Evolutionary conservation across 2,797 vertebrate genomes (phyloP), one percentile per base, ranked within the genome.

Genomic region (Hylomyscus alleni): DNA sequence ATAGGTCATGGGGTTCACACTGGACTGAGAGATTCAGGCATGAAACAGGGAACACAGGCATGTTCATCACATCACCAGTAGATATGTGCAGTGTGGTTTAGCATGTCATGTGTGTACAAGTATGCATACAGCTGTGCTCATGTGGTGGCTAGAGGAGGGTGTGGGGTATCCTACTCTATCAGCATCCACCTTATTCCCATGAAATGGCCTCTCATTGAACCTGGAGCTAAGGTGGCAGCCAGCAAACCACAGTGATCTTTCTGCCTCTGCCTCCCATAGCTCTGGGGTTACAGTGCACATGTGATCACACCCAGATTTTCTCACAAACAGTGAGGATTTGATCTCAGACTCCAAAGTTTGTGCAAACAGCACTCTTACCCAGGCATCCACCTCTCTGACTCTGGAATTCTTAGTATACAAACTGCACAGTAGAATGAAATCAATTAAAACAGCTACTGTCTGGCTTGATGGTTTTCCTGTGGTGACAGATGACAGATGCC

Each of bases 371-470:
- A 13, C 19, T 14, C 54, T 89, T 60, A 60, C 17, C 54, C 54
- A 58, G 69, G 37, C 3, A 76, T 31, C 3, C 11, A 3, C 10
- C 26, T 76, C 52, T 22, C 17, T 37, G 12, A 20, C 37, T 37
- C 37, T 24, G 31, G 56, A 22, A 58, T 73, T 91, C 91, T 91
- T 93, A 84, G 93, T 65, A 81, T 69, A 81, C 62, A 97, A 73
- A 89, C 67, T 85, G 56, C 72, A 95, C 89, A 94, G 85, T 20
- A 89, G 78, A 96, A 92, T 19, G 40, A 56, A 91, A 22, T 86
- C 52, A 4, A 60, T 96, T 80, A 93, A 26, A 93, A 93, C 54
- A 81, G 52, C 72, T 34, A 72, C 54, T 75, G 29, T 80, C 52
- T 95, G 93, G 52, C 56, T n/a, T 88, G 44, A 65, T 80, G 77